phyloP scores from a whole-genome alignment of 2,888 invertebrate genomes.

The Pollenia angustigena region DNA sequence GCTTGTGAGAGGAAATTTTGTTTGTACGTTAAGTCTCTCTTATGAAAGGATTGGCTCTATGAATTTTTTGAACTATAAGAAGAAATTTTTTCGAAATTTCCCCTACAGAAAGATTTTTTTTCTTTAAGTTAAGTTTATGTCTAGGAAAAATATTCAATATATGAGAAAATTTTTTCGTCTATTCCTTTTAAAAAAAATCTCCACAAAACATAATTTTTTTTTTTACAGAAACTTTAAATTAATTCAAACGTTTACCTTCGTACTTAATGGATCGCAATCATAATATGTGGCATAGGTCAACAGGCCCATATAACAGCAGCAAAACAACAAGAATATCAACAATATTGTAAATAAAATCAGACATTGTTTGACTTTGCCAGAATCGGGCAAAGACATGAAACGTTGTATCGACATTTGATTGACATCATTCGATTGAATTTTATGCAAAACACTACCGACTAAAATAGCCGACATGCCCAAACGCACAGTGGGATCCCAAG shows the following conservation, averaged over 20 bases:
- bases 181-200: too few species aligned
- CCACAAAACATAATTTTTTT: neutral
- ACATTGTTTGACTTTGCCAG: slow-evolving; percentile 88
- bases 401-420: slow-evolving; percentile 95
- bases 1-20: too few species aligned
- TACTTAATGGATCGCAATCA: slow-evolving; percentile 91
- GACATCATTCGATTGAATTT: slow-evolving; percentile 90
- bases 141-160: too few species aligned
- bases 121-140: too few species aligned
- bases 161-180: too few species aligned
- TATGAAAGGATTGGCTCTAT: too few species aligned
- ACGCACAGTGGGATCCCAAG: slow-evolving; percentile 90
- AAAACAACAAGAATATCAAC: slow-evolving; percentile 86
- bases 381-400: slow-evolving; percentile 90
- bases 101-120: too few species aligned
- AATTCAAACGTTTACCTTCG: slow-evolving; percentile 86
- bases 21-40: too few species aligned
- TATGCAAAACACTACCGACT: slow-evolving; percentile 90
- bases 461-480: slow-evolving; percentile 91
- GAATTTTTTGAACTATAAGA: too few species aligned
- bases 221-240: neutral
- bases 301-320: slow-evolving; percentile 90
- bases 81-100: too few species aligned
- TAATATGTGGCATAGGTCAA: slow-evolving; percentile 90
- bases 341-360: slow-evolving; percentile 88